Evolutionary conservation across 2,888 invertebrate genomes (phyloP), one percentile per base, ranked within the genome.

Genomic region (Drosophila hawaiiensis): DNA sequence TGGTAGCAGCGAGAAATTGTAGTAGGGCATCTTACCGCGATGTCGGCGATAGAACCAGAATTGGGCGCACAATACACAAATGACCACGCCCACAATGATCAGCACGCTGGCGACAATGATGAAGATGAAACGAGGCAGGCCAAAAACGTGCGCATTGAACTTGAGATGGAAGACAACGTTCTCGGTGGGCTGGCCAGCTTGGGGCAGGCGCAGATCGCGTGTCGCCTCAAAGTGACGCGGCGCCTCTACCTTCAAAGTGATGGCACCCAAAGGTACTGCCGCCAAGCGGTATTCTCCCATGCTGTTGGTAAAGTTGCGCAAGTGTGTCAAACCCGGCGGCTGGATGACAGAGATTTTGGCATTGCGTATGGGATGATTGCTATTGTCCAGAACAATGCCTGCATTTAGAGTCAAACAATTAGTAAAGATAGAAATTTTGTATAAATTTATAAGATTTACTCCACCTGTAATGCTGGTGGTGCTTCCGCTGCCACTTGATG

Each of bases 101-200:
- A 91, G 61, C 35, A 90, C 82, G 95, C 97, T 97, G 79, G 96
- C 94, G 14, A 97, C 91, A 89, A 97, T 95, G 39, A 97, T 95
- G 91, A 98, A 97, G 3, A 96, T 94, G 29, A 97, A 94, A 35
- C 97, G 94, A 0, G 97, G 97, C 94, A 97, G 93, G 0, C 97
- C 97, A 81, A 96, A 94, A 22, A 97, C 95, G 71, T 94, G 94
- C 78, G 96, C 96, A 83, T 97, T 95, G 16, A 94, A 94, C 54
- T 94, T 94, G 64, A 97, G 91, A 77, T 95, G 96, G 80, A 97
- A 95, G 76, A 97, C 94, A 1, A 97, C 94, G 65, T 95, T 94
- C 25, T 94, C 94, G 0, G 95, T 94, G 50, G 94, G 77, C 59
- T 93, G 93, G 1, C 93, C 93, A 0, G 91, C 90, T n/a, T 83